Percentiles rank a stretch among this genome's conserved stretches.
These are phyloP conservation scores for Cliona cf. orientalis DNA, from an alignment of 37 sponge, comb jelly and placozoan genomes.

Conservation along the genomic window DNA sequence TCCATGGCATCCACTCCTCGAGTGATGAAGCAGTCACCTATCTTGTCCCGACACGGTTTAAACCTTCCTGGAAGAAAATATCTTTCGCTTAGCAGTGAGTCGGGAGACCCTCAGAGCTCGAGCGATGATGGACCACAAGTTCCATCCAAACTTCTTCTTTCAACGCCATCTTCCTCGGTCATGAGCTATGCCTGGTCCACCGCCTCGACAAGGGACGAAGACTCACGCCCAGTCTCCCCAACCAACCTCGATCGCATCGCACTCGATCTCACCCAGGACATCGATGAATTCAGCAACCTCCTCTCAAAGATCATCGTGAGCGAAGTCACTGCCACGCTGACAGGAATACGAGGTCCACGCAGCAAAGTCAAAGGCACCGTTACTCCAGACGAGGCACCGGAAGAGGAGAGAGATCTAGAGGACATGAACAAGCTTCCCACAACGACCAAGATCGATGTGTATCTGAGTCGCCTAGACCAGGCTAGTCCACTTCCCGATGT, in stretches of 20 bases:
- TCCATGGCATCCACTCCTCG: not conserved
- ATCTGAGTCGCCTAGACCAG: constrained; percentile 34
- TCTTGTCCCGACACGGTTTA: constrained; percentile 6
- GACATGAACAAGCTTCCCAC: not conserved
- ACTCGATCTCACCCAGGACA: constrained; percentile 27
- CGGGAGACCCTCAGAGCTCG: no score
- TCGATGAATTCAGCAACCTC: constrained; percentile 54
- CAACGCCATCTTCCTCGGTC: constrained; percentile 22
- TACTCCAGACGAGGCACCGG: not conserved
- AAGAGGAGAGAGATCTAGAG: constrained; percentile 1
- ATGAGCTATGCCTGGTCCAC: constrained; percentile 75
- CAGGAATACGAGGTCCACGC: not conserved
- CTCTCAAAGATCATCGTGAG: constrained; percentile 52
- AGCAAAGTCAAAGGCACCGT: not conserved
- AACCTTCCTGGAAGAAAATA: not conserved
- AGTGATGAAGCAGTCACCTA: not conserved
- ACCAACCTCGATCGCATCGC: constrained; percentile 69
- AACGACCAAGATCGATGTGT: constrained; percentile 30
- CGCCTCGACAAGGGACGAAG: constrained; percentile 74
- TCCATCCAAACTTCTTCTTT: constrained; percentile 11
- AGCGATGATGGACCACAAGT: no score
- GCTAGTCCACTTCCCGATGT: constrained; percentile 20
- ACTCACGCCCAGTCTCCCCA: constrained; percentile 69
- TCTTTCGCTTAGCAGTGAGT: not conserved
- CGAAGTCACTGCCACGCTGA: constrained; percentile 40